phyloP scores from a whole-genome alignment of 2,113 vertebrate species.

The Saimiri boliviensis region DNA sequence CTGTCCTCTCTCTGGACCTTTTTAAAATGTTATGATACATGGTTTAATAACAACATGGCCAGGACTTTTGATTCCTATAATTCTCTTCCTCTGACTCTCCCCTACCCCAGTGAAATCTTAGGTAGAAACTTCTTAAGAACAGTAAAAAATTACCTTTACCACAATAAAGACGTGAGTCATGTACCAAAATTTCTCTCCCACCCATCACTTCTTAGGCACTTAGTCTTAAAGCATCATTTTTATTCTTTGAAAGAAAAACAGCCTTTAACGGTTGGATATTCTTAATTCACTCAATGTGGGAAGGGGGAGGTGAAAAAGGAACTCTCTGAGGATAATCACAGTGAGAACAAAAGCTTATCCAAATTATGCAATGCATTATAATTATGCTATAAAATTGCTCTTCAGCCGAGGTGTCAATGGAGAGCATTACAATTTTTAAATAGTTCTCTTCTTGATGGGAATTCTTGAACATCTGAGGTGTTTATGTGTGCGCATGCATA shows the following conservation, averaged over 20 bases:
- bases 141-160: constrained; percentile 53
- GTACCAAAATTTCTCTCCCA: constrained; percentile 63
- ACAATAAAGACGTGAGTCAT: constrained; percentile 66
- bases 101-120: neutral
- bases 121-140: constrained; percentile 44
- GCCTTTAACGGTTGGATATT: constrained; percentile 63
- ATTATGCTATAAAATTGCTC: constrained; percentile 84
- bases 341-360: constrained; percentile 83
- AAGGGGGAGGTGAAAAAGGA: constrained; percentile 77
- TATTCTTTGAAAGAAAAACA: constrained; percentile 62
- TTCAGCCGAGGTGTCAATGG: constrained; percentile 82
- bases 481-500: constrained; percentile 9
- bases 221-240: constrained; percentile 58
- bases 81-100: neutral
- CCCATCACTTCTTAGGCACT: constrained; percentile 39
- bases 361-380: constrained; percentile 82
- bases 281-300: constrained; percentile 72
- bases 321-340: constrained; percentile 75
- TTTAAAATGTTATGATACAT: neutral
- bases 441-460: constrained; percentile 78
- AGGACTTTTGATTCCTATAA: neutral
- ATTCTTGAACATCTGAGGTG: constrained; percentile 60
- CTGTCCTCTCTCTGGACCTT: neutral
- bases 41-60: neutral
- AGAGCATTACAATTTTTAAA: constrained; percentile 80